phyloP scores from a whole-genome alignment of 2,888 invertebrate genomes.

The Nycteola revayana region DNA sequence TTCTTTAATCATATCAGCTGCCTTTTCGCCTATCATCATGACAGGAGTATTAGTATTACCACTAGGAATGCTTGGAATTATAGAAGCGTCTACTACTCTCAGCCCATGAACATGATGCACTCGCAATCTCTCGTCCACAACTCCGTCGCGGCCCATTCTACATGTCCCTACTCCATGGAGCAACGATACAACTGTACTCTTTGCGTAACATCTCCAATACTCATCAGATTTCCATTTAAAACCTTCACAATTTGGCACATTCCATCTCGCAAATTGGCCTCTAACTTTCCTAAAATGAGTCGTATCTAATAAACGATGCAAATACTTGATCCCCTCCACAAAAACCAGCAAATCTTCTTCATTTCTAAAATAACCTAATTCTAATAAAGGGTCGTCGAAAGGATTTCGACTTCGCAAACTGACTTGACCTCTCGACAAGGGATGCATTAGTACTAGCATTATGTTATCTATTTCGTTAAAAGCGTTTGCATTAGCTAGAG shows the following conservation, averaged over 20 bases:
- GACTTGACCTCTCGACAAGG: constrained; percentile 58
- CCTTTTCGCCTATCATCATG: constrained; percentile 73
- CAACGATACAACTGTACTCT: constrained; percentile 79
- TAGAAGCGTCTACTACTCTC: constrained; percentile 62
- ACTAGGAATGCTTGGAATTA: constrained; percentile 63
- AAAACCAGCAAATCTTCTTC: constrained; percentile 43
- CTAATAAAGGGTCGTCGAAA: constrained; percentile 54
- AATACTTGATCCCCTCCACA: constrained; percentile 51
- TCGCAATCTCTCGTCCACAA: constrained; percentile 56
- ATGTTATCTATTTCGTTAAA: constrained; percentile 47
- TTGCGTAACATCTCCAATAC: constrained; percentile 85
- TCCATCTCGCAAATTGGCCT: constrained; percentile 42
- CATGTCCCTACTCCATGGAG: constrained; percentile 82
- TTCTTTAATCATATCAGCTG: constrained; percentile 65
- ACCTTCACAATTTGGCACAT: constrained; percentile 77
- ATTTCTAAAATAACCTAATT: constrained; percentile 54
- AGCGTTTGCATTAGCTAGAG: constrained; percentile 47
- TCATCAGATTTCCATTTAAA: constrained; percentile 74
- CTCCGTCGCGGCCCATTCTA: constrained; percentile 59
- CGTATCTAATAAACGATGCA: constrained; percentile 48
- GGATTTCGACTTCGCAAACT: constrained; percentile 53
- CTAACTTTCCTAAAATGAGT: constrained; percentile 46
- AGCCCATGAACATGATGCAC: constrained; percentile 54
- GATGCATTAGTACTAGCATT: constrained; percentile 50
- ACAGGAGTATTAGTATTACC: constrained; percentile 66